These are phyloP conservation scores for Gopherus flavomarginatus DNA, from an alignment of 2,113 vertebrate species.

Conservation along the genomic window DNA sequence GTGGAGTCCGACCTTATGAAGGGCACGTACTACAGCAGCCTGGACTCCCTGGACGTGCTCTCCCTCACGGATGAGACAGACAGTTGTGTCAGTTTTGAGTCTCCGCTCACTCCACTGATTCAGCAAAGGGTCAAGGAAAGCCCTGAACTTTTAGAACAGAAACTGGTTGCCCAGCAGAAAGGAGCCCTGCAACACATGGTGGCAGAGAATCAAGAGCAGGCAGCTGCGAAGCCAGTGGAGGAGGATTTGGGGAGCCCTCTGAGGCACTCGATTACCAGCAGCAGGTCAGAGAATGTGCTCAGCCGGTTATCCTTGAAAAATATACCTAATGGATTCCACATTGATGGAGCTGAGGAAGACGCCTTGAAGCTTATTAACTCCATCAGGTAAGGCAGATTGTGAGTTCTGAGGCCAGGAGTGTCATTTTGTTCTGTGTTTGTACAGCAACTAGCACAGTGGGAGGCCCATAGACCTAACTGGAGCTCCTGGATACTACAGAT, in stretches of 20 bases:
- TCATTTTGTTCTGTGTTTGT: not conserved
- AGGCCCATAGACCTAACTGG: not conserved
- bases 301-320: slow-evolving; percentile 86
- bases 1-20: slow-evolving; percentile 94
- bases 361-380: slow-evolving; percentile 87
- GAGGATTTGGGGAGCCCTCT: slow-evolving; percentile 87
- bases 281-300: slow-evolving; percentile 94
- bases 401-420: not conserved
- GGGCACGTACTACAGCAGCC: slow-evolving; percentile 95
- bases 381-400: slow-evolving; percentile 84
- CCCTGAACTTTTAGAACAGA: slow-evolving; percentile 86
- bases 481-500: not conserved
- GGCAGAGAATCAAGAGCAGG: slow-evolving; percentile 81
- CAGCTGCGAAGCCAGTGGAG: slow-evolving; percentile 54
- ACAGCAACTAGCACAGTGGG: not conserved
- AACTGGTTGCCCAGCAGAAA: slow-evolving; percentile 67
- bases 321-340: slow-evolving; percentile 91
- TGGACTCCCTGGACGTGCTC: slow-evolving; percentile 94
- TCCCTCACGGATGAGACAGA: slow-evolving; percentile 97
- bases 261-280: slow-evolving; percentile 91
- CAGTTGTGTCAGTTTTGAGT: slow-evolving; percentile 97
- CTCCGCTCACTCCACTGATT: slow-evolving; percentile 94
- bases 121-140: slow-evolving; percentile 92
- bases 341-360: slow-evolving; percentile 78
- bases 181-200: slow-evolving; percentile 80